These are phyloP conservation scores for Takifugu flavidus DNA, from an alignment of 2,113 vertebrate species.

Conservation along the genomic window DNA sequence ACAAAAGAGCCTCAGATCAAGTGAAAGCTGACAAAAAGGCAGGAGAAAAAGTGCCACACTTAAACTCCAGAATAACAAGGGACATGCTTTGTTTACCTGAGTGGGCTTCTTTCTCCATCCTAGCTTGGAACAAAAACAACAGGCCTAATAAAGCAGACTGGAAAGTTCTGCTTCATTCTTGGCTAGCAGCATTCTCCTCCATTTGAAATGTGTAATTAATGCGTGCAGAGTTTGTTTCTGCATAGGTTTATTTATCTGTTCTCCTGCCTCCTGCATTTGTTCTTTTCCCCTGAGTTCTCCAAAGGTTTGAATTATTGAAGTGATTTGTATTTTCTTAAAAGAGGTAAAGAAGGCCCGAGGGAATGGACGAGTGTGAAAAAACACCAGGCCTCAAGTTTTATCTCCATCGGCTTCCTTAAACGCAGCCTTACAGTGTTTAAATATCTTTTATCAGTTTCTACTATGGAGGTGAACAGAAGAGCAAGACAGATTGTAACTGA, in stretches of 20 bases:
- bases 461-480: slow-evolving; percentile 25
- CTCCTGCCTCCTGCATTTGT: slow-evolving; percentile 36
- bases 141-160: slow-evolving; percentile 18
- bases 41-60: slow-evolving; percentile 34
- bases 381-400: slow-evolving; percentile 54
- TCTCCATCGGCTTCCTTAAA: slow-evolving; percentile 53
- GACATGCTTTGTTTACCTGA: slow-evolving; percentile 63
- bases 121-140: slow-evolving; percentile 32
- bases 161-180: slow-evolving; percentile 32
- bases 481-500: slow-evolving; percentile 43
- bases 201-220: slow-evolving; percentile 62
- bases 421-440: slow-evolving; percentile 48
- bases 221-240: slow-evolving; percentile 54
- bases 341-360: slow-evolving; percentile 46
- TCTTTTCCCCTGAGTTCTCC: slow-evolving; percentile 49
- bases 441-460: slow-evolving; percentile 53
- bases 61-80: slow-evolving; percentile 46
- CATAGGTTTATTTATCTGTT: slow-evolving; percentile 47
- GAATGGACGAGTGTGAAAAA: slow-evolving; percentile 53
- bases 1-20: slow-evolving; percentile 55
- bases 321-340: slow-evolving; percentile 68
- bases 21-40: slow-evolving; percentile 55
- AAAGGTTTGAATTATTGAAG: slow-evolving; percentile 67
- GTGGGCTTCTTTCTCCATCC: slow-evolving; percentile 53
- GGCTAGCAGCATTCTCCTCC: slow-evolving; percentile 23